phyloP scores from a whole-genome alignment of 2,113 vertebrate genomes.

The Sebastes schlegelii region DNA sequence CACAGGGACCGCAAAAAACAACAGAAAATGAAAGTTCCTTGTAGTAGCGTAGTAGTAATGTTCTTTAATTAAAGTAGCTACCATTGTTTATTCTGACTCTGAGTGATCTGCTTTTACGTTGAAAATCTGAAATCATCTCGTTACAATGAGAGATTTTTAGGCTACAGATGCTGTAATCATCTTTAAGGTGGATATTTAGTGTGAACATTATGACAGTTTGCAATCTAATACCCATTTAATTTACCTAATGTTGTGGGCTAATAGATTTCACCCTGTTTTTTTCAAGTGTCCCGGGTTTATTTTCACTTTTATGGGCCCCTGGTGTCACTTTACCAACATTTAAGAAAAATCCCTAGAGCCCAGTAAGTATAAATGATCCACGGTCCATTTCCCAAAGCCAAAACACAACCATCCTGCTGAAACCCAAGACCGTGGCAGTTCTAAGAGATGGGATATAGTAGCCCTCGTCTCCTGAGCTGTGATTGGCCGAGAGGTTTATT shows the following conservation, averaged over 20 bases:
- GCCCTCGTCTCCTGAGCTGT: not conserved
- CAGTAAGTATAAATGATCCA: slow-evolving; percentile 50
- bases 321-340: slow-evolving; percentile 21
- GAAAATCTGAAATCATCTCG: not conserved
- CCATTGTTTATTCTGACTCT: not conserved
- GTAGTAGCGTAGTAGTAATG: no score
- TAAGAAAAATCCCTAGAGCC: slow-evolving; percentile 8
- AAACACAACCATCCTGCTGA: slow-evolving; percentile 43
- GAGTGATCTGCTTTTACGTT: slow-evolving; percentile 7
- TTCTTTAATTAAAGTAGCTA: not conserved
- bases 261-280: slow-evolving; percentile 54
- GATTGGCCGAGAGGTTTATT: slow-evolving; percentile 56
- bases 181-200: not conserved
- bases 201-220: not conserved
- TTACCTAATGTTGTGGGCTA: slow-evolving; percentile 3
- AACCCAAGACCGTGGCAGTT: slow-evolving; percentile 39
- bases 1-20: no score
- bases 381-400: slow-evolving; percentile 59
- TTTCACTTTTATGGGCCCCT: slow-evolving; percentile 37
- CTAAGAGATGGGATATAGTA: not conserved
- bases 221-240: not conserved
- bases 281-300: slow-evolving; percentile 42
- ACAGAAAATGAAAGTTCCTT: no score
- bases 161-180: not conserved
- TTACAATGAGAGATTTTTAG: not conserved